Evolutionary conservation across 2,888 invertebrate species (phyloP), one percentile per base, ranked within the genome.

Genomic region (Sphaerophoria rueppellii): DNA sequence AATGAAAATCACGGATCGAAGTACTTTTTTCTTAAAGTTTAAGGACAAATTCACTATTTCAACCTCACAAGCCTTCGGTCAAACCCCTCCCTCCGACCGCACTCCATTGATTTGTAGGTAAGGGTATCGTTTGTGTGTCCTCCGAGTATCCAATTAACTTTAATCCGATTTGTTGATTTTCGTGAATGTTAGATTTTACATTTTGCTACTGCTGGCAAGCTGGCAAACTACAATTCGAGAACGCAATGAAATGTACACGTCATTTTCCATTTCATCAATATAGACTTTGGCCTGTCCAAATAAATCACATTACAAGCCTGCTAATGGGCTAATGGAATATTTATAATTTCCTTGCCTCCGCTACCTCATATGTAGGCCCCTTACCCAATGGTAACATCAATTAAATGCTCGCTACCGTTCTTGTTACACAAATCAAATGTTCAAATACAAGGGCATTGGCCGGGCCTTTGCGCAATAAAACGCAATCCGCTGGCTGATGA

Each of bases 281-380:
- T 71, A 43, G 57, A 55, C 40, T 9, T 24, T 12, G n/a, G 4
- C 9, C 73, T 82, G 73, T 82, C 77, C 16, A 63, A 82, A 73
- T 50, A 77, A 78, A 78, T 82, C 73, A 72, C 69, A 82, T 77
- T 73, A 61, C 73, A 50, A 78, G 52, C 46, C 73, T 52, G 82
- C 82, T 82, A 78, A 82, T 82, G 82, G 82, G 69, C 65, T 82
- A 63, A 82, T 82, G 52, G 73, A 82, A 74, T 74, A 82, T 82
- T 82, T 78, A 82, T 82, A 61, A 57, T 48, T 63, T 60, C n/a
- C 46, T 52, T 70, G 75, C 67, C 75, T 43, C 24, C 24, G 11
- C 60, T 48, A 35, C 57, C 55, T 61, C 61, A 75, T 58, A 40
- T 43, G 43, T 43, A 12, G 4, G 43, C 0, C 12, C 11, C 43